These are phyloP conservation scores for Ephydatia muelleri DNA, from an alignment of 37 sponge, comb jelly and placozoan species.

Conservation along the genomic window DNA sequence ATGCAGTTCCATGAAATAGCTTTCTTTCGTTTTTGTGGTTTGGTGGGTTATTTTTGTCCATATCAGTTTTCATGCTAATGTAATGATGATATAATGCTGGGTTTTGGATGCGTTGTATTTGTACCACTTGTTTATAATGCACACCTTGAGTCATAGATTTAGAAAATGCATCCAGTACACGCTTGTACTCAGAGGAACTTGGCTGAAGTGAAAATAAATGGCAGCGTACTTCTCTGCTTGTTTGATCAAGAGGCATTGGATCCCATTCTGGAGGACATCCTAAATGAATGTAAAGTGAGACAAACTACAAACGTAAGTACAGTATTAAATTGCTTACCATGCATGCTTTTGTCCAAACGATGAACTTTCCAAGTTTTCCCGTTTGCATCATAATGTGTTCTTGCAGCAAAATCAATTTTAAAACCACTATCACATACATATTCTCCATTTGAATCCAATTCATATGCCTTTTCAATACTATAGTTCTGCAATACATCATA, in stretches of 20 bases:
- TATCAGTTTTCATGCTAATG: conserved; percentile 37
- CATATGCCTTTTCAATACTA: conserved; percentile 47
- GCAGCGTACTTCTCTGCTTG: conserved; percentile 21
- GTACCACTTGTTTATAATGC: neutral
- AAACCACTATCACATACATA: neutral
- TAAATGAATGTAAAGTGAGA: neutral
- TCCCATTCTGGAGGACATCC: conserved; percentile 25
- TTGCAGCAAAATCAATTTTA: neutral
- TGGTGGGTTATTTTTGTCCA: conserved; percentile 50
- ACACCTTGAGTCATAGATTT: conserved; percentile 10
- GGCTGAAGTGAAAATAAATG: conserved; percentile 30
- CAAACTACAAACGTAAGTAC: too few species aligned
- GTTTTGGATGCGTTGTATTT: conserved; percentile 72
- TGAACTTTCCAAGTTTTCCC: neutral
- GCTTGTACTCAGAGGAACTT: conserved; percentile 32
- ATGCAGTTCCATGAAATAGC: conserved; percentile 26
- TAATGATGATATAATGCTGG: conserved; percentile 58
- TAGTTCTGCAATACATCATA: conserved; percentile 34
- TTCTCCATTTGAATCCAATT: neutral
- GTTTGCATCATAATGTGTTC: neutral
- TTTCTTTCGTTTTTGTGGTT: conserved; percentile 24
- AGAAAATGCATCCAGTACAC: conserved; percentile 25
- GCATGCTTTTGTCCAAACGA: neutral
- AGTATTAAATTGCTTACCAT: neutral
- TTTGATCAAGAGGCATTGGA: conserved; percentile 40